Conservation (phyloP, 2,888 invertebrate species). For the Epicampocera succincta region DNA sequence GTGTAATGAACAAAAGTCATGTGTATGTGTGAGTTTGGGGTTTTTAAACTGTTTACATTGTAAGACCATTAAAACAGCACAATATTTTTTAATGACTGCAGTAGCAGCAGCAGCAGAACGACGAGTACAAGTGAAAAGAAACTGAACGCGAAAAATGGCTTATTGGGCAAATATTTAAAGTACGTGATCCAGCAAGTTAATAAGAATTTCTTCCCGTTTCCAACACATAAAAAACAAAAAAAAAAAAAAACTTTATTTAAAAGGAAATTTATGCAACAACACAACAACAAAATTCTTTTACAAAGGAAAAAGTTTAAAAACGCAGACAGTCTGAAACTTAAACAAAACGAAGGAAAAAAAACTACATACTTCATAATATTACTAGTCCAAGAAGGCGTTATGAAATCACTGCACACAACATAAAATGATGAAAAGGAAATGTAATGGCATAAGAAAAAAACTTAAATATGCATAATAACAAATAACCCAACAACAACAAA, state of each 20-base stretch:
- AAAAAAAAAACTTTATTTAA: slow-evolving; percentile 49
- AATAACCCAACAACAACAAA: neutral
- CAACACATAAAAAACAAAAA: neutral
- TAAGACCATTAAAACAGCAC: slow-evolving; percentile 44
- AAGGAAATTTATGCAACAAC: slow-evolving; percentile 67
- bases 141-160: slow-evolving; percentile 50
- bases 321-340: slow-evolving; percentile 11
- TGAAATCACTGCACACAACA: slow-evolving; percentile 23
- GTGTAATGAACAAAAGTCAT: slow-evolving; percentile 34
- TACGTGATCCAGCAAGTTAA: slow-evolving; percentile 72
- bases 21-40: slow-evolving; percentile 20
- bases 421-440: slow-evolving; percentile 36
- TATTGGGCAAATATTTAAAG: slow-evolving; percentile 72
- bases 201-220: slow-evolving; percentile 68
- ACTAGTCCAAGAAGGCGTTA: slow-evolving; percentile 43
- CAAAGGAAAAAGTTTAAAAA: slow-evolving; percentile 24
- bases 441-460: slow-evolving; percentile 24
- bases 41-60: slow-evolving; percentile 46
- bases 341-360: neutral
- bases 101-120: slow-evolving; percentile 1
- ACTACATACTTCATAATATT: slow-evolving; percentile 35
- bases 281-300: slow-evolving; percentile 40
- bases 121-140: slow-evolving; percentile 2
- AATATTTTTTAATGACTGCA: slow-evolving; percentile 39
- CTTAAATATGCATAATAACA: slow-evolving; percentile 19